Conservation (phyloP, 2,113 vertebrate species). For the Siniperca chuatsi region DNA sequence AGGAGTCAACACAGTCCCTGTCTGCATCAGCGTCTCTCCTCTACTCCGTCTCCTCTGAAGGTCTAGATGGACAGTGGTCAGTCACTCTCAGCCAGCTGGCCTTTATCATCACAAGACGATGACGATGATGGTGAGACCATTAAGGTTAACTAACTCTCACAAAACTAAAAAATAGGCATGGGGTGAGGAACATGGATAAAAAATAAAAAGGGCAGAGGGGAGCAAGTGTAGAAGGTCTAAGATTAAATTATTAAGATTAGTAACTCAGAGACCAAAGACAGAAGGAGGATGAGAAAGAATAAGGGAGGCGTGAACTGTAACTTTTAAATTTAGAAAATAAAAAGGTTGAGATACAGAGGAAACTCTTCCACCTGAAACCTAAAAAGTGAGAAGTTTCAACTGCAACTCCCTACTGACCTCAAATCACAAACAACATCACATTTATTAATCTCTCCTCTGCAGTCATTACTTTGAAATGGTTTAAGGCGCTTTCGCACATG, state of each 20-base stretch:
- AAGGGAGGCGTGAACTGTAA: not conserved
- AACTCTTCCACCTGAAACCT: no score
- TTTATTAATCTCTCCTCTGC: not conserved
- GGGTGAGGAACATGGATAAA: not conserved
- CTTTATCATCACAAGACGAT: slow-evolving; percentile 28
- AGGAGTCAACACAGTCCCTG: not conserved
- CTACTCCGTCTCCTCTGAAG: not conserved
- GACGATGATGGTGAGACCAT: slow-evolving; percentile 29
- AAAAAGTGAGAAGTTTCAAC: no score
- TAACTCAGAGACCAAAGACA: not conserved
- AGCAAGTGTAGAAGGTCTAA: not conserved
- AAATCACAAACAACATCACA: not conserved
- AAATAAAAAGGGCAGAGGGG: not conserved
- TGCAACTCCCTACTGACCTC: not conserved
- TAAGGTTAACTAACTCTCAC: slow-evolving; percentile 34
- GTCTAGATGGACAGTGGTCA: slow-evolving; percentile 56
- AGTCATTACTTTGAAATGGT: not conserved
- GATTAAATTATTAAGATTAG: slow-evolving; percentile 31
- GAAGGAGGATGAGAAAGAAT: not conserved
- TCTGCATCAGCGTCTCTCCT: not conserved
- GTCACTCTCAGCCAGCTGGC: slow-evolving; percentile 42
- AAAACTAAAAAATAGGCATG: slow-evolving; percentile 6
- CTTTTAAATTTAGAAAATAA: not conserved
- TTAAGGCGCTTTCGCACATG: not conserved
- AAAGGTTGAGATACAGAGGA: not conserved